Conservation (phyloP, 2,797 vertebrate genomes). For the Heliangelus exortis region DNA sequence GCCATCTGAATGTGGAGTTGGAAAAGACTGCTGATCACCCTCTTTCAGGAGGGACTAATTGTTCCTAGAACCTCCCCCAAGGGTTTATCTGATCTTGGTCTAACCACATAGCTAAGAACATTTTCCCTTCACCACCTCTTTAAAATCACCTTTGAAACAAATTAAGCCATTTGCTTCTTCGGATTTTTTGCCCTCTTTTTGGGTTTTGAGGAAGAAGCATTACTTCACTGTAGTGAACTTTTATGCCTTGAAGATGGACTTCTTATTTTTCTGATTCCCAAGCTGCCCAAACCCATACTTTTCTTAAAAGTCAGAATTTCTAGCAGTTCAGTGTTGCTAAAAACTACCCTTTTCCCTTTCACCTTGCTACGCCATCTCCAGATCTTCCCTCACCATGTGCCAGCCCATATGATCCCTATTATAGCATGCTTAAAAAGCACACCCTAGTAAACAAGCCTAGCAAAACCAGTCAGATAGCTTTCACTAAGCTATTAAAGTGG, state of each 20-base stretch:
- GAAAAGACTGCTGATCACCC: neutral
- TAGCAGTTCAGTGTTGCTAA: neutral
- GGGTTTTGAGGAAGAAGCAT: neutral
- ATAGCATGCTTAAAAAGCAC: neutral
- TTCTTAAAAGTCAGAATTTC: neutral
- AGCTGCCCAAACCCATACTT: neutral
- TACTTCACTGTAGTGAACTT: neutral
- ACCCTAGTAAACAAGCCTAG: neutral
- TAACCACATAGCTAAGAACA: neutral
- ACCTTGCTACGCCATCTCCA: neutral
- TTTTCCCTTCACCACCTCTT: neutral
- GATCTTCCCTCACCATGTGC: neutral
- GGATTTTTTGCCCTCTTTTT: neutral
- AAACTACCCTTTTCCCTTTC: neutral
- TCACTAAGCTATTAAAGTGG: neutral
- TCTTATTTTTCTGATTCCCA: neutral
- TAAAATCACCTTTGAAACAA: neutral
- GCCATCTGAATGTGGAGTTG: neutral
- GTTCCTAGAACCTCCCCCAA: neutral
- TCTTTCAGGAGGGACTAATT: neutral
- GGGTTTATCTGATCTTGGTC: neutral
- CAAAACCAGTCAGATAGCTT: neutral
- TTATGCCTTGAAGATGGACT: neutral
- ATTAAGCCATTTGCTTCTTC: neutral
- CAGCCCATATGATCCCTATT: neutral